Percentiles rank a stretch among this genome's conserved stretches.
phyloP scores from a whole-genome alignment of 1,140 invertebrate genomes.

The Drosophila lacteicornis region DNA sequence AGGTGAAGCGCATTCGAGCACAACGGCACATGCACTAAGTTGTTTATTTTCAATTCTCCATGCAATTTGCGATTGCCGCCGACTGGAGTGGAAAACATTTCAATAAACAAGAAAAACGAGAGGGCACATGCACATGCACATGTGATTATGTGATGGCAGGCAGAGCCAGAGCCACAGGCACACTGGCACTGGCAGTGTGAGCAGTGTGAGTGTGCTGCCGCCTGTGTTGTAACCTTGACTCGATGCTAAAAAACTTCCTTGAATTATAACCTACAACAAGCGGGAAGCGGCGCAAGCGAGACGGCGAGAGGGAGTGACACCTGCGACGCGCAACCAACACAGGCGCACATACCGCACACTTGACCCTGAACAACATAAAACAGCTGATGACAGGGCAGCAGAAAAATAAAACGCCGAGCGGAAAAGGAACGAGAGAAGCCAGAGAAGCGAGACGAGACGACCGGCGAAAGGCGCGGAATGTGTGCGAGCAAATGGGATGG shows the following conservation, averaged over 20 bases:
- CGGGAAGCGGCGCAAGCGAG: neutral
- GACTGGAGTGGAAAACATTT: slow-evolving; percentile 48
- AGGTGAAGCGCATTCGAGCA: slow-evolving; percentile 23
- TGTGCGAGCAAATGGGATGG: slow-evolving; percentile 28
- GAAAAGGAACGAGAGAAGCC: slow-evolving; percentile 1
- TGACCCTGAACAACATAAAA: slow-evolving; percentile 82
- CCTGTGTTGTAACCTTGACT: slow-evolving; percentile 57
- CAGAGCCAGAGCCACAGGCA: no score
- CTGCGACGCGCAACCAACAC: slow-evolving; percentile 58
- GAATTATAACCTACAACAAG: slow-evolving; percentile 64
- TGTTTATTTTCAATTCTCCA: slow-evolving; percentile 53
- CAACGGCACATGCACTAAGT: slow-evolving; percentile 38
- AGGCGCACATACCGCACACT: slow-evolving; percentile 57
- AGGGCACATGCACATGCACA: slow-evolving; percentile 1
- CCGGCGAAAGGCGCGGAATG: slow-evolving; percentile 1
- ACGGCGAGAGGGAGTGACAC: slow-evolving; percentile 49
- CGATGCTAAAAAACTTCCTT: slow-evolving; percentile 68
- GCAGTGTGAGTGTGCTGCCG: neutral
- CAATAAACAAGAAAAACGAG: slow-evolving; percentile 47
- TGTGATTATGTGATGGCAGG: slow-evolving; percentile 8
- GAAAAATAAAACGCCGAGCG: slow-evolving; percentile 6
- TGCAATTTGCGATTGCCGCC: slow-evolving; percentile 44
- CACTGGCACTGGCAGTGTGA: neutral
- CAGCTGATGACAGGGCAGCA: slow-evolving; percentile 72
- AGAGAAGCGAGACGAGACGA: slow-evolving; percentile 12